Evolutionary conservation across 37 sponge, comb jelly and placozoan species (phyloP).

Genomic region (Tethya wilhelma): DNA sequence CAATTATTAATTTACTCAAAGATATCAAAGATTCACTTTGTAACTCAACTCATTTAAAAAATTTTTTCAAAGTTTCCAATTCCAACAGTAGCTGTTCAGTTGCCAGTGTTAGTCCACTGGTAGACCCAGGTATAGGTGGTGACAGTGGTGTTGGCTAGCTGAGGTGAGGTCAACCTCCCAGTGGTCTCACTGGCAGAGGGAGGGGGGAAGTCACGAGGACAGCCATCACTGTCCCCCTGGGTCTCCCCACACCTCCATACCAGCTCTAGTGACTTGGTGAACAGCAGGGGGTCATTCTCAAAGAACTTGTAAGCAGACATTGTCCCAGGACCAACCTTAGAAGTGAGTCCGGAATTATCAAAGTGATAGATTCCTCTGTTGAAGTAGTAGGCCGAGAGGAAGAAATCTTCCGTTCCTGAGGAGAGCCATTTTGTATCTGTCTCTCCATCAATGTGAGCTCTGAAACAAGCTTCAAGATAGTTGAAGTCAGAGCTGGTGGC

Average conservation of each 20-base stretch:
- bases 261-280: conserved; percentile 67
- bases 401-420: conserved; percentile 76
- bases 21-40: too few relatives aligned
- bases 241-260: conserved; percentile 81
- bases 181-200: background rate
- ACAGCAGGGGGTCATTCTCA: conserved; percentile 82
- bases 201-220: conserved; percentile 67
- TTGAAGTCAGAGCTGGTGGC: conserved; percentile 58
- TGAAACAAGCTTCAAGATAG: conserved; percentile 80
- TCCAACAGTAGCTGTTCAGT: background rate
- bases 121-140: conserved; percentile 83
- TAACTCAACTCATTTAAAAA: too few relatives aligned
- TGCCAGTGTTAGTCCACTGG: conserved; percentile 12
- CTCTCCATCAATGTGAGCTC: conserved; percentile 75
- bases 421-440: too few relatives aligned
- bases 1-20: background rate
- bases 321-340: conserved; percentile 12
- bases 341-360: conserved; percentile 72
- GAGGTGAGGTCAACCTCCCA: background rate
- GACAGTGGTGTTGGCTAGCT: conserved; percentile 35
- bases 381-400: conserved; percentile 89
- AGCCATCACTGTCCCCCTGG: conserved; percentile 27
- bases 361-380: conserved; percentile 58
- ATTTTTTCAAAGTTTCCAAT: background rate
- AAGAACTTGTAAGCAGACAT: conserved; percentile 88